A percentile compares a stretch with the other conserved stretches of the same genome.
phyloP scores from a whole-genome alignment of 2,888 invertebrate genomes.

The Tiliacea aurago region DNA sequence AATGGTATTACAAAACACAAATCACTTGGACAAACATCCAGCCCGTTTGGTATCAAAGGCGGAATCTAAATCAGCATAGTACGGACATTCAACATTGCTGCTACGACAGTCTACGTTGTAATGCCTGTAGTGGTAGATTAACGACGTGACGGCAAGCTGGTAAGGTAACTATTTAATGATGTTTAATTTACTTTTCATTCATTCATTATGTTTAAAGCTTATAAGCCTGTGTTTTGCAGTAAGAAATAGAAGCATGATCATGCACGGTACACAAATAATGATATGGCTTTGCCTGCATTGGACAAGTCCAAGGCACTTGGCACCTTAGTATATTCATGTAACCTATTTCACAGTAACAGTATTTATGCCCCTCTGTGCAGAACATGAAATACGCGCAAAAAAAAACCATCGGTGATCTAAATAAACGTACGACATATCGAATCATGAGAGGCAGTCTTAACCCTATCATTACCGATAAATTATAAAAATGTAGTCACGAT shows the following conservation, averaged over 20 bases:
- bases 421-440: conserved; percentile 41
- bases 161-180: conserved; percentile 16
- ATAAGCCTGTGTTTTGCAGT: not conserved
- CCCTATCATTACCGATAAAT: conserved; percentile 58
- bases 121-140: conserved; percentile 43
- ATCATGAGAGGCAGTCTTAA: conserved; percentile 34
- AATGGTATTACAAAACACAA: conserved; percentile 53
- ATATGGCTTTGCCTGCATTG: not conserved
- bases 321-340: not conserved
- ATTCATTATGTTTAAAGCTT: conserved; percentile 16
- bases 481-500: conserved; percentile 66
- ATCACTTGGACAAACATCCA: conserved; percentile 58
- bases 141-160: conserved; percentile 35
- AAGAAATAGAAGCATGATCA: not conserved
- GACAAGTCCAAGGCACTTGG: not conserved
- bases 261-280: not conserved
- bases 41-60: conserved; percentile 52
- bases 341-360: not conserved
- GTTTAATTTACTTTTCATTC: conserved; percentile 23
- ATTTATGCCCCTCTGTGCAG: not conserved
- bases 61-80: conserved; percentile 57
- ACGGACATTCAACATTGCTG: conserved; percentile 44
- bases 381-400: conserved; percentile 13
- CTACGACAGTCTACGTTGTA: conserved; percentile 28
- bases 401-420: conserved; percentile 35